These are phyloP conservation scores for Myopa tessellatipennis DNA, from an alignment of 2,888 invertebrate species.

Conservation along the genomic window DNA sequence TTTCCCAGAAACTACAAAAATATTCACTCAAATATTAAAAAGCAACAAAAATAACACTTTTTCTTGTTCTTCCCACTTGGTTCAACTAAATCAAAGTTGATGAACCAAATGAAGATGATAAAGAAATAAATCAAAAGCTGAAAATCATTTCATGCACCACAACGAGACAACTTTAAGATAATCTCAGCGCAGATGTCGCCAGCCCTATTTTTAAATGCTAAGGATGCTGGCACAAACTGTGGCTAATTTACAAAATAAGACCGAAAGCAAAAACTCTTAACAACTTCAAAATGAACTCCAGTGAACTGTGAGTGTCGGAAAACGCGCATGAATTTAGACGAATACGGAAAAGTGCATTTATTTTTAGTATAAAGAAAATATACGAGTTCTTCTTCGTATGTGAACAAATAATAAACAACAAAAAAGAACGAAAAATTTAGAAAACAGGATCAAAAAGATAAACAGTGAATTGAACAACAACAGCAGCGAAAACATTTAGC, in stretches of 20 bases:
- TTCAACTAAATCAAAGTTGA: not conserved
- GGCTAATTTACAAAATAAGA: slow-evolving; percentile 14
- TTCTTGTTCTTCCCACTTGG: not conserved
- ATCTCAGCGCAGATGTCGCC: not conserved
- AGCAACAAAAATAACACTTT: not conserved
- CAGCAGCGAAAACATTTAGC: not conserved
- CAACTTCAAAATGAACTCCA: slow-evolving; percentile 25
- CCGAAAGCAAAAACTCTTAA: not conserved
- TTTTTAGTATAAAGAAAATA: not conserved
- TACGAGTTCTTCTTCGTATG: not conserved
- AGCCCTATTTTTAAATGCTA: slow-evolving; percentile 9
- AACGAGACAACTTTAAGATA: not conserved
- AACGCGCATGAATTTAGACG: slow-evolving; percentile 12
- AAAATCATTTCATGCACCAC: not conserved
- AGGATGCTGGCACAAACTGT: not conserved
- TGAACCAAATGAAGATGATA: not conserved
- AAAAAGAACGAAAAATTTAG: not conserved
- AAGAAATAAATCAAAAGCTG: slow-evolving; percentile 1
- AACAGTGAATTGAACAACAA: not conserved
- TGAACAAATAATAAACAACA: not conserved
- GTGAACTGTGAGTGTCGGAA: slow-evolving; percentile 24
- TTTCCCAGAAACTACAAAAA: not conserved
- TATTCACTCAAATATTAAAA: not conserved
- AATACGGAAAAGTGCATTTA: slow-evolving; percentile 13
- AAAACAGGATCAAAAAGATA: not conserved